These are phyloP conservation scores for Eciton burchellii DNA, from an alignment of 1,140 invertebrate genomes.

Conservation along the genomic window DNA sequence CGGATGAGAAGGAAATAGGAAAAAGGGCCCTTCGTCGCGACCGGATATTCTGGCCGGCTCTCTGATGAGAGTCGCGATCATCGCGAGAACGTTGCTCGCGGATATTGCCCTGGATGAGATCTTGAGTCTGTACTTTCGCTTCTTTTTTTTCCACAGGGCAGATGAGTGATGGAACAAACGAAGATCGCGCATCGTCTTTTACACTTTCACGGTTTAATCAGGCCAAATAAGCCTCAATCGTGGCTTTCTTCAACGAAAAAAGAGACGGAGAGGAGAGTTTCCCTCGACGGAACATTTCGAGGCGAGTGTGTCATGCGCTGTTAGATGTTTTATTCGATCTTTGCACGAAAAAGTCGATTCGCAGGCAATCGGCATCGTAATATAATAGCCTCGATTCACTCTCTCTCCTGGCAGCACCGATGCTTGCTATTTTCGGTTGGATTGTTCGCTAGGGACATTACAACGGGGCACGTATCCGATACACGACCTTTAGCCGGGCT, in stretches of 20 bases:
- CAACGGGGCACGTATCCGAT: conserved; percentile 71
- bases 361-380: conserved; percentile 30
- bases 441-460: conserved; percentile 69
- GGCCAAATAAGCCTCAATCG: background rate
- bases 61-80: conserved; percentile 25
- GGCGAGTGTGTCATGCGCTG: conserved; percentile 1
- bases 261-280: conserved; percentile 7
- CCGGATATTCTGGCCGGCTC: conserved; percentile 41
- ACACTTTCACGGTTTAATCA: background rate
- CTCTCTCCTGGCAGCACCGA: conserved; percentile 41
- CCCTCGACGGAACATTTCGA: background rate
- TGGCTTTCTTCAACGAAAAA: conserved; percentile 1
- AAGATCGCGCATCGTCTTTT: background rate
- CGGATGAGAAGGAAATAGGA: background rate
- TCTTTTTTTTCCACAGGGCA: conserved; percentile 18
- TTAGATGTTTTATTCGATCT: background rate
- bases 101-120: conserved; percentile 26
- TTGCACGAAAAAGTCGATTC: conserved; percentile 12
- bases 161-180: background rate
- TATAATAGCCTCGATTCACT: conserved; percentile 28
- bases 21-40: background rate
- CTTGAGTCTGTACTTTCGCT: background rate
- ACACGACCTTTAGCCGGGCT: conserved; percentile 74
- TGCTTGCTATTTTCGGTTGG: conserved; percentile 76
- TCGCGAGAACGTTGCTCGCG: conserved; percentile 21